These are phyloP conservation scores for Drosophila falleni DNA, from an alignment of 2,888 invertebrate genomes.

Conservation along the genomic window DNA sequence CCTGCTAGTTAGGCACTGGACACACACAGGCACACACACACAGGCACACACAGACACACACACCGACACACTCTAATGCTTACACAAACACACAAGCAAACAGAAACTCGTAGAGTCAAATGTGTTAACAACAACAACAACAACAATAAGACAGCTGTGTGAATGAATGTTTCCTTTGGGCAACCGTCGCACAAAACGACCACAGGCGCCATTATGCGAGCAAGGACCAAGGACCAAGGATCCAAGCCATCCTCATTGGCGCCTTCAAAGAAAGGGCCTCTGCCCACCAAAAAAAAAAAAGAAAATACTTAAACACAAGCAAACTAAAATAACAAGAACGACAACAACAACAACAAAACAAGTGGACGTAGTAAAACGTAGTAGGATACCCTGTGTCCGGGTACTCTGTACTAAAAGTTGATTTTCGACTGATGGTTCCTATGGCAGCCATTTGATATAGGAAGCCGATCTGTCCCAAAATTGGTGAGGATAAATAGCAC, in stretches of 20 bases:
- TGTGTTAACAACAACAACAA: conserved; percentile 50
- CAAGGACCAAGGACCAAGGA: conserved; percentile 18
- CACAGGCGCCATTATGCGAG: conserved; percentile 69
- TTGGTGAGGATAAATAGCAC: too few relatives aligned
- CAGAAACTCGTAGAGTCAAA: conserved; percentile 10
- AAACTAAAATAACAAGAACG: conserved; percentile 7
- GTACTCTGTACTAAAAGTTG: too few relatives aligned
- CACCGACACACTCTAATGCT: background rate
- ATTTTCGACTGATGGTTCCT: too few relatives aligned
- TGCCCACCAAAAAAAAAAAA: conserved; percentile 5
- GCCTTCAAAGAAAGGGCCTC: conserved; percentile 12
- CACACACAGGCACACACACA: conserved; percentile 30
- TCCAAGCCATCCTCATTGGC: conserved; percentile 16
- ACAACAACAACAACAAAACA: background rate
- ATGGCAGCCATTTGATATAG: too few relatives aligned
- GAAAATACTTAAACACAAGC: background rate
- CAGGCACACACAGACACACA: background rate
- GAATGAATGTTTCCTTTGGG: conserved; percentile 70
- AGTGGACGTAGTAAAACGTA: too few relatives aligned
- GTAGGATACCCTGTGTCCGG: too few relatives aligned
- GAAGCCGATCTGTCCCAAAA: too few relatives aligned
- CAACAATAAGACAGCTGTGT: conserved; percentile 56
- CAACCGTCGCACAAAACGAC: conserved; percentile 56
- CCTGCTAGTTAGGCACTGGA: conserved; percentile 70
- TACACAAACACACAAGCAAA: background rate